phyloP scores from a whole-genome alignment of 1,140 invertebrate species.

The Dinoponera quadriceps region DNA sequence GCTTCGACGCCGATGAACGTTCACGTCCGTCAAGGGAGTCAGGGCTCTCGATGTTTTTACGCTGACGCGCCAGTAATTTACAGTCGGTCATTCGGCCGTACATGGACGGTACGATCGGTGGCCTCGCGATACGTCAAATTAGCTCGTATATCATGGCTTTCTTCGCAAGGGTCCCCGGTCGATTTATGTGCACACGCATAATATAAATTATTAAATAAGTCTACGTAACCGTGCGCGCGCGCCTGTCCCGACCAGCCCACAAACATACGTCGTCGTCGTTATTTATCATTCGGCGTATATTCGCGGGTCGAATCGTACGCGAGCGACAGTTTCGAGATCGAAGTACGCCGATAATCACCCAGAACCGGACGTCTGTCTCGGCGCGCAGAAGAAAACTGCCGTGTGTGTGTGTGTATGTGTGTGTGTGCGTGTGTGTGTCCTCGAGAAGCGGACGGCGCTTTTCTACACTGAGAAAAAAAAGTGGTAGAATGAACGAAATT shows the following conservation, averaged over 20 bases:
- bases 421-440: no score
- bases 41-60: conserved; percentile 79
- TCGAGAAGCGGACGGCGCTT: background rate
- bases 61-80: conserved; percentile 84
- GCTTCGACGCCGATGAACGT: conserved; percentile 78
- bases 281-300: conserved; percentile 20
- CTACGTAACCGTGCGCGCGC: conserved; percentile 38
- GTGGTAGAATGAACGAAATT: no score
- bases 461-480: no score
- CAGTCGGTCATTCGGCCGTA: conserved; percentile 85
- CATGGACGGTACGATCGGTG: conserved; percentile 81
- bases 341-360: conserved; percentile 7
- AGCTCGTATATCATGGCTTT: conserved; percentile 85
- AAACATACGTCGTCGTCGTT: background rate
- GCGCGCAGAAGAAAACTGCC: conserved; percentile 2
- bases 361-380: background rate
- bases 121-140: conserved; percentile 85
- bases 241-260: background rate
- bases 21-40: conserved; percentile 77
- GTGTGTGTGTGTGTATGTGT: no score
- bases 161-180: conserved; percentile 78
- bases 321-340: conserved; percentile 8
- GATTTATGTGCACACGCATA: conserved; percentile 85
- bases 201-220: conserved; percentile 86
- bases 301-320: conserved; percentile 9